A percentile compares a stretch with the other conserved stretches of the same genome.
These are phyloP conservation scores for Rhaphigaster nebulosa DNA, from an alignment of 2,888 invertebrate species.

Conservation along the genomic window DNA sequence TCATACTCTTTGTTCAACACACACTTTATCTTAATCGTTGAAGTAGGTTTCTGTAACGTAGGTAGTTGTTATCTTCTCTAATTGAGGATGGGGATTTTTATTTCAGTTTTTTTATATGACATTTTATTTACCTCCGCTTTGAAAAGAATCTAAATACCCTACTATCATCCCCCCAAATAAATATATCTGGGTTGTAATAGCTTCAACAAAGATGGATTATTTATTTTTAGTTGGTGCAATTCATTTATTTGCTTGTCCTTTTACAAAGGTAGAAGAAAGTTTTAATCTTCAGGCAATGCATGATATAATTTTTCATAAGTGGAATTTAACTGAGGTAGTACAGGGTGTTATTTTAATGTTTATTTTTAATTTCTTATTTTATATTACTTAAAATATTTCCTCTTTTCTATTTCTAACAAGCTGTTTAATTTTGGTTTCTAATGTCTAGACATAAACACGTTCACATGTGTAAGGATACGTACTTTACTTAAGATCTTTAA, in stretches of 20 bases:
- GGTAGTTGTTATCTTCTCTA: background rate
- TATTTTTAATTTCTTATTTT: background rate
- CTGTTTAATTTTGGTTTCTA: background rate
- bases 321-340: conserved; percentile 85
- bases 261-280: conserved; percentile 99
- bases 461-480: background rate
- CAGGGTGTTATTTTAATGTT: background rate
- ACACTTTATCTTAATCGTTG: background rate
- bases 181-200: background rate
- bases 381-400: background rate
- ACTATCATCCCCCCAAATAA: background rate
- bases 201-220: conserved; percentile 53
- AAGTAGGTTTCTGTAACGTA: background rate
- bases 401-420: background rate
- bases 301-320: conserved; percentile 91
- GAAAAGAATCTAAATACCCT: background rate
- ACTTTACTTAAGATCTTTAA: background rate
- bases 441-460: background rate
- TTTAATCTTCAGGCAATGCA: conserved; percentile 99
- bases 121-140: background rate
- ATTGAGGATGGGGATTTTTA: background rate
- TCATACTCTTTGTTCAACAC: background rate
- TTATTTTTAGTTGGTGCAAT: conserved; percentile 52
- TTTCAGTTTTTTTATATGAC: background rate
- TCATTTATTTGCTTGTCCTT: conserved; percentile 82